Conservation (phyloP, 2,797 vertebrate species). For the Hypotaenidia philippensis region DNA sequence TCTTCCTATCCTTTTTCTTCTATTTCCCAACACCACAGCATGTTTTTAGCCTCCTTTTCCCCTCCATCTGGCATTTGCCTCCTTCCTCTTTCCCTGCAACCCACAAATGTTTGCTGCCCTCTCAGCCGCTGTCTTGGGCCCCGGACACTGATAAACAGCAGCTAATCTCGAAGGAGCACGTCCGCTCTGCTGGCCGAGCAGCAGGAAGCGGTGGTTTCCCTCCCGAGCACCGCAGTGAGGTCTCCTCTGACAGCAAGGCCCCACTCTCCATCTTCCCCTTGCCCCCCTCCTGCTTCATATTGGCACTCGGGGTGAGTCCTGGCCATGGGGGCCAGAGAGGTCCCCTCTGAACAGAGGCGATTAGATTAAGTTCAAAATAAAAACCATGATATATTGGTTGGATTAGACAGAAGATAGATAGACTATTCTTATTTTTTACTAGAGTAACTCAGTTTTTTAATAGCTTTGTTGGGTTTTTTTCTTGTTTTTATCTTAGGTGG, state of each 20-base stretch:
- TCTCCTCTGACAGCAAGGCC: background rate
- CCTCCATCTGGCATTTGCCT: background rate
- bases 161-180: background rate
- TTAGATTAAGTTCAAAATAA: background rate
- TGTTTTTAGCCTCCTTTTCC: background rate
- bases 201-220: background rate
- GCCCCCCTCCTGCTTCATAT: background rate
- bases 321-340: background rate
- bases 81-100: constrained; percentile 20
- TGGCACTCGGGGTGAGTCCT: background rate
- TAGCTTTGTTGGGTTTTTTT: background rate
- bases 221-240: fast-evolving
- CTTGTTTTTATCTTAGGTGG: background rate
- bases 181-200: background rate
- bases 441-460: background rate
- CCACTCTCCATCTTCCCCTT: background rate
- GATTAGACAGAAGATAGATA: background rate
- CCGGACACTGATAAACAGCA: background rate
- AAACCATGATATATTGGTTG: background rate
- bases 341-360: background rate
- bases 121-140: background rate
- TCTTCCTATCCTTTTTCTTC: background rate
- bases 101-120: background rate
- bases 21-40: background rate
- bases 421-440: background rate